These are phyloP conservation scores for Rotaria socialis DNA, from an alignment of 2,888 invertebrate genomes.

Conservation along the genomic window DNA sequence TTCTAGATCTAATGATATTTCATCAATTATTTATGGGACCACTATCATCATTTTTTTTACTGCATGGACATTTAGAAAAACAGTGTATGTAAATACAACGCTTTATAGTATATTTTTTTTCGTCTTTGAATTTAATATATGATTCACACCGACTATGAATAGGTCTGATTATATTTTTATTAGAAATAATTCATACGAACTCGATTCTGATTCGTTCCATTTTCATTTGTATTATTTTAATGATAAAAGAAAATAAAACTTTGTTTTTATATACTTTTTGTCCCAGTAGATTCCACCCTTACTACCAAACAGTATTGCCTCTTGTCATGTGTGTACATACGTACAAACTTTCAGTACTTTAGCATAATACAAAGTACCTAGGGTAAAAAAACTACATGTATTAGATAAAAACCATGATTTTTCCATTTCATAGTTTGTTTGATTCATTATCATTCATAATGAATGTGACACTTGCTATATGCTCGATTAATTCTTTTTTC, in stretches of 20 bases:
- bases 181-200: neutral
- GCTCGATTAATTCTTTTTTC: neutral
- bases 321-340: no score
- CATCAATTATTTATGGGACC: neutral
- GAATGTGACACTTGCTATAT: neutral
- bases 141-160: no score
- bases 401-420: neutral
- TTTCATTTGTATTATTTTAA: no score
- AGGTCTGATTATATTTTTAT: no score
- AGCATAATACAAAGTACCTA: no score
- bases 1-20: neutral
- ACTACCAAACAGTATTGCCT: no score
- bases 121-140: neutral
- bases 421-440: neutral
- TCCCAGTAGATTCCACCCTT: no score
- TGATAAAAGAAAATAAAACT: no score
- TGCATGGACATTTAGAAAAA: neutral
- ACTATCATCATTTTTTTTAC: neutral
- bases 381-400: no score
- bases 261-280: no score
- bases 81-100: neutral
- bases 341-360: no score
- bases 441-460: neutral
- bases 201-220: neutral
- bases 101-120: neutral